Evolutionary conservation across 2,113 vertebrate species (phyloP).

Genomic region (Deroptyus accipitrinus): DNA sequence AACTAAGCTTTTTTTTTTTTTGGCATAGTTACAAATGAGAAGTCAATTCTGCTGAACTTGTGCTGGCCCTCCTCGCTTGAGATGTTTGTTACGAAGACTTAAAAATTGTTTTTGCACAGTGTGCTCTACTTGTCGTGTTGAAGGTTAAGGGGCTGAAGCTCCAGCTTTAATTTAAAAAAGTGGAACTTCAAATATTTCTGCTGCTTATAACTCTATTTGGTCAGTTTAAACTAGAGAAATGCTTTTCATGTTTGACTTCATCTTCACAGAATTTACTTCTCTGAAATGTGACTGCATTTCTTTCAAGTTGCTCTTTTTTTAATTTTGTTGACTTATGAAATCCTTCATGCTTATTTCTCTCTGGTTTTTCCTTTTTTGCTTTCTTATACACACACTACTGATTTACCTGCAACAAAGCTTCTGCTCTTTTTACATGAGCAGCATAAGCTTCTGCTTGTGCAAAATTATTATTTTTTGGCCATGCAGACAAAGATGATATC

Average conservation of each 20-base stretch:
- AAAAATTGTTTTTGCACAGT: conserved; percentile 41
- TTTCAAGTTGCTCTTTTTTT: conserved; percentile 27
- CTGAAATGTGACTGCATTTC: conserved; percentile 15
- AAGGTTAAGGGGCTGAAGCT: conserved; percentile 30
- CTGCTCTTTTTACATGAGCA: background rate
- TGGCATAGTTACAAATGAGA: conserved; percentile 51
- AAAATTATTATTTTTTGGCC: conserved; percentile 67
- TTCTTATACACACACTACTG: conserved; percentile 32
- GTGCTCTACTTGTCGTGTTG: background rate
- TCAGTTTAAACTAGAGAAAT: conserved; percentile 58
- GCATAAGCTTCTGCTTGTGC: conserved; percentile 58
- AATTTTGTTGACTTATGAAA: background rate
- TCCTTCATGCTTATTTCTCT: conserved; percentile 5
- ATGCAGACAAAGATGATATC: conserved; percentile 68
- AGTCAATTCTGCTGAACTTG: conserved; percentile 53
- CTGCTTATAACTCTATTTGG: conserved; percentile 28
- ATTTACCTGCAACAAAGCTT: conserved; percentile 49
- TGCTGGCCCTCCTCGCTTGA: conserved; percentile 15
- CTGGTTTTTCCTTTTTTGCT: background rate
- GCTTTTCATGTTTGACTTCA: conserved; percentile 53
- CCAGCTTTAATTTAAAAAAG: background rate
- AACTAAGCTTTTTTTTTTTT: conserved; percentile 53
- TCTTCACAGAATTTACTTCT: conserved; percentile 60
- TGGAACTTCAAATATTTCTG: conserved; percentile 31
- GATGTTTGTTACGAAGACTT: conserved; percentile 38